Base-by-base conservation (phyloP, 2,888 invertebrate species). In the Lampropteryx suffumata region DNA sequence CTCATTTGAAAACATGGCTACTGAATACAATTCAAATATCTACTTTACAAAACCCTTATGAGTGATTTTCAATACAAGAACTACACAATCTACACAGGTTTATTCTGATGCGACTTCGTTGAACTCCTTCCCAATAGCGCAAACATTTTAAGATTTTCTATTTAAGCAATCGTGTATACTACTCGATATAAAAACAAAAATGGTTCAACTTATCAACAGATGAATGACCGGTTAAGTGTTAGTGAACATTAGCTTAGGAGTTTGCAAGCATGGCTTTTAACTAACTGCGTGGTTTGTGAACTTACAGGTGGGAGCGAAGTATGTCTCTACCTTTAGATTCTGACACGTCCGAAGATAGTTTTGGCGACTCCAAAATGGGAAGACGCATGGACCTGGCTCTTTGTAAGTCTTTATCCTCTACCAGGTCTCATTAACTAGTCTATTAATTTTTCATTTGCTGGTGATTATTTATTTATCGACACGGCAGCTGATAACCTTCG, bases 351-450 rank as follows among this genome's bases (percentile, higher is more conserved):
- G 87, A 86, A 65, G 90, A 86, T 61, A 89, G 85, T 65, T 77
- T 84, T 21, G 79, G 86, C 2, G 90, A 91, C 52, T 69, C 78
- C 34, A 89, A 89, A 67, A 74, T 90, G 55, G 91, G 92, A 57
- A 91, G 95, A 64, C 94, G 95, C 81, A 96, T 96, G 95, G 96
- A 96, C 76, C 94, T 96, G 79, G 95, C 95, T 55, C 91, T 96
- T 76, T 96, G 96, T 96, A 94, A 96, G 96, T 88, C 66, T 48
- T 17, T 34, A 21, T 45, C 35, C 40, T 62, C 63, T 61, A 50
- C 49, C 50, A 56, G 55, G 55, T 50, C 53, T 59, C 50, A 57
- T 59, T 62, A 57, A 59, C 79, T 84, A 87, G 85, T 79, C 71
- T 72, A 73, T 84, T 84, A 72, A 76, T 65, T 86, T 86, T 85